Evolutionary conservation across 2,888 invertebrate genomes (phyloP), one percentile per base, ranked within the genome.

Genomic region (Podotricha telesiphe): DNA sequence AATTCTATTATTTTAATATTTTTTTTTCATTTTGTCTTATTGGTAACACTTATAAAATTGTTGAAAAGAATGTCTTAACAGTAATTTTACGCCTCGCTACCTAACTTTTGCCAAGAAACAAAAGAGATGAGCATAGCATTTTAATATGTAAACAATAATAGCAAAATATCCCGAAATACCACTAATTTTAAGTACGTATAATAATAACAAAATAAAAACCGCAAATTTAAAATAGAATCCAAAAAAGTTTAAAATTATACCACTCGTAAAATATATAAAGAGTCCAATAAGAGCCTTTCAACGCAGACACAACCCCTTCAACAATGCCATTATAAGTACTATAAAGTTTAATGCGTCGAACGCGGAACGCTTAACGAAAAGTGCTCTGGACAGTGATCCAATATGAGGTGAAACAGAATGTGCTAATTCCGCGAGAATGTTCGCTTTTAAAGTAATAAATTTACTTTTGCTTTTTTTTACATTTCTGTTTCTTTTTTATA

Each of bases 261-360:
- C 28, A 28, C 22, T 40, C 22, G n/a, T 59, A 37, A 59, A 59
- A 28, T 45, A 40, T 51, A 59, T 42, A 17, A 17, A 28, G 3
- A 42, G 15, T 28, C 50, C 42, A 50, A 66, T 59, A 51, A 66
- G 58, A 48, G 66, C 50, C 28, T 66, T 64, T 58, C 56, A 37
- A 50, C 50, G 65, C 59, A 66, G 58, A 66, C 66, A 65, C 65
- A 59, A 66, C 59, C 66, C 66, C 59, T 66, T 59, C 59, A 66
- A 59, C 66, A 58, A 58, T 59, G 22, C 59, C 59, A 66, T 51
- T 66, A 66, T 59, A 66, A 66, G 66, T 45, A 59, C 66, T 47
- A 66, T 66, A 40, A 66, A 59, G 66, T 56, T 58, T 59, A 66
- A 66, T 66, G 66, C 50, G 59, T 59, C 66, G 59, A 59, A 59